Evolutionary conservation across 1,140 invertebrate species (phyloP), one percentile per base, ranked within the genome.

Genomic region (Chironomus striatipennis): DNA sequence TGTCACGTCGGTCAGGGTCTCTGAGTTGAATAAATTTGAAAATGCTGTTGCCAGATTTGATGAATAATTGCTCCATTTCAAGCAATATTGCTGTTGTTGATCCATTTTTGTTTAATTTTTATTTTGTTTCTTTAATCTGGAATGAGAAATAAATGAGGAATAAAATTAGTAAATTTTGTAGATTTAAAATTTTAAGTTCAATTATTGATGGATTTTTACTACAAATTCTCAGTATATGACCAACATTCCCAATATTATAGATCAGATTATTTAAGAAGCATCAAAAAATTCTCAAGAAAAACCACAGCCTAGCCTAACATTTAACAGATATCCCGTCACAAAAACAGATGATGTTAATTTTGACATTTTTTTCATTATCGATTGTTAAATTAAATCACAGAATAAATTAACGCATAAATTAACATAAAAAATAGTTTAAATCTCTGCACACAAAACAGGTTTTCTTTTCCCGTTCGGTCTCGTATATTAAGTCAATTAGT

Each of bases 51-150:
- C 91, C 83, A 94, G 86, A 85, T 94, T 94, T 79, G 89, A 92
- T 81, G 92, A 92, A 84, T 93, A 94, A 86, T 91, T 93, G 87
- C 93, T 94, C 92, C 92, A 94, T 86, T 94, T 94, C 78, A 94
- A 87, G 87, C 92, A 93, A 84, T 93, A 94, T 84, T 93, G 92
- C 84, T 93, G 92, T 86, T 93, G 91, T 80, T 90, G 89, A 84
- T 84, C 91, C 90, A 87, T 93, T 90, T 90, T 91, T 91, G 84
- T 87, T 86, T 84, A 34, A 83, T 83, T 83, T 83, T 83, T 77
- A 83, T 82, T 83, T 85, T 20, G 64, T 17, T 18, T 70, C 65
- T 20, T 20, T 20, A 70, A 18, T 70, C 65, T 70, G 65, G 4
- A 70, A 70, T 57, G 12, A n/a, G n/a, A 57, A 57, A 10, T 12